A percentile compares a stretch with the other conserved stretches of the same genome.
phyloP scores from a whole-genome alignment of 1,140 invertebrate genomes.

The Zaprionus africanus region DNA sequence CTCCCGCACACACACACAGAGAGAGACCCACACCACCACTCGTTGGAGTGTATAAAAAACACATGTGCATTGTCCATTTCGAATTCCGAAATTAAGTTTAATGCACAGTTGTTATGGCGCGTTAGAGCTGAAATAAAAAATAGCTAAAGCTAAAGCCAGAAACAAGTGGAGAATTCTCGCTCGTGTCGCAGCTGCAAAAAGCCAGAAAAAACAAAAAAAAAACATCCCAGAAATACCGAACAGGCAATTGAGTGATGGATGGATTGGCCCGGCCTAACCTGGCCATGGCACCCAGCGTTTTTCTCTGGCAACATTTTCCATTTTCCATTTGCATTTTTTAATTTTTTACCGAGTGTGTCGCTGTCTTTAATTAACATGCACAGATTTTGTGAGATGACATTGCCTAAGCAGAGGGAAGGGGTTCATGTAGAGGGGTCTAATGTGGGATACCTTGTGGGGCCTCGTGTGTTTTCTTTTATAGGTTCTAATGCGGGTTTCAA shows the following conservation, averaged over 20 bases:
- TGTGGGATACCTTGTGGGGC: background rate
- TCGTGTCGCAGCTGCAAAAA: conserved; percentile 13
- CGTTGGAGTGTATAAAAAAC: conserved; percentile 40
- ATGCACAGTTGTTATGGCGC: conserved; percentile 70
- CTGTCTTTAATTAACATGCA: conserved; percentile 73
- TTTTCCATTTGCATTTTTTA: conserved; percentile 11
- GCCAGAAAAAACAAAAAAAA: conserved; percentile 21
- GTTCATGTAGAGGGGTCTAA: too few relatives aligned
- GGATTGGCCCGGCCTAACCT: conserved; percentile 46
- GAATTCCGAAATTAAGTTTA: conserved; percentile 58
- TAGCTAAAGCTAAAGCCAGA: conserved; percentile 14
- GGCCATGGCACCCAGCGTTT: conserved; percentile 42
- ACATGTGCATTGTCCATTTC: conserved; percentile 62
- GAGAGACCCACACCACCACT: conserved; percentile 24
- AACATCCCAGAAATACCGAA: conserved; percentile 38
- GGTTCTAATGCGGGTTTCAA: too few relatives aligned
- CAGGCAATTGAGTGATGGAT: conserved; percentile 78
- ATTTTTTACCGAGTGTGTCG: conserved; percentile 33
- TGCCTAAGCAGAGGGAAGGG: background rate
- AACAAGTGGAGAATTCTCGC: conserved; percentile 9
- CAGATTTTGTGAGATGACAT: conserved; percentile 20
- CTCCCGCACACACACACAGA: conserved; percentile 16
- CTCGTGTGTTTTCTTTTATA: too few relatives aligned
- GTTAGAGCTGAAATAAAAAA: conserved; percentile 21
- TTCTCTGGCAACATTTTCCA: conserved; percentile 8